Evolutionary conservation across 2,113 vertebrate species (phyloP), one percentile per base, ranked within the genome.

Genomic region (Tringa solitaria): DNA sequence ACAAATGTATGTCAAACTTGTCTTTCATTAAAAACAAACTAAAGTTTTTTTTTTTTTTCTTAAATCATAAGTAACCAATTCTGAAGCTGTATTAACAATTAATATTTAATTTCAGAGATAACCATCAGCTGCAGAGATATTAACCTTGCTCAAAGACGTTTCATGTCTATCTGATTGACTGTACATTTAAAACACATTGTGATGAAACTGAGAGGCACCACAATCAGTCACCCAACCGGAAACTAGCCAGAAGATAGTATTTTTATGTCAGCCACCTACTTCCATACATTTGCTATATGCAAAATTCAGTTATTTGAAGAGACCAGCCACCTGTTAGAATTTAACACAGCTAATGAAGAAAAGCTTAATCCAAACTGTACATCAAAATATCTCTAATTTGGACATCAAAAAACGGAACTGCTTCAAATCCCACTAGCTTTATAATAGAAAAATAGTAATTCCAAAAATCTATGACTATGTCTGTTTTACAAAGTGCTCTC

Each of bases 171-270:
- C 68, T 75, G 32, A 48, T 39, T 72, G 86, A 54, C 59, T 56
- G 24, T 69, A 67, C 35, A 78, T 75, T 89, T 79, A 90, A 88
- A 90, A 84, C 5, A 63, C 46, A 81, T 67, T 75, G 43, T 87
- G 78, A 81, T 84, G 89, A 70, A 94, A 74, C 45, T 17, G 73
- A 75, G 39, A 94, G 69, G 41, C 68, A 92, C 64, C 54, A 84
- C 80, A 67, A 84, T 77, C 85, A 73, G 39, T 92, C 92, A 93
- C 26, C 10, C 79, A 50, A 3, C 22, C 90, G 89, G 80, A 91
- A 95, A 92, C n/a, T 37, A 64, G 46, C 69, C 89, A 95, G 68
- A 63, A 92, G 9, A 81, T n/a, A 90, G 50, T 74, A 88, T 74
- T 95, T 95, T 89, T 74, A 54, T 26, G 84, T 67, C 60, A 81